Conservation (phyloP, 2,888 invertebrate genomes). For the Ormyrus rosae region DNA sequence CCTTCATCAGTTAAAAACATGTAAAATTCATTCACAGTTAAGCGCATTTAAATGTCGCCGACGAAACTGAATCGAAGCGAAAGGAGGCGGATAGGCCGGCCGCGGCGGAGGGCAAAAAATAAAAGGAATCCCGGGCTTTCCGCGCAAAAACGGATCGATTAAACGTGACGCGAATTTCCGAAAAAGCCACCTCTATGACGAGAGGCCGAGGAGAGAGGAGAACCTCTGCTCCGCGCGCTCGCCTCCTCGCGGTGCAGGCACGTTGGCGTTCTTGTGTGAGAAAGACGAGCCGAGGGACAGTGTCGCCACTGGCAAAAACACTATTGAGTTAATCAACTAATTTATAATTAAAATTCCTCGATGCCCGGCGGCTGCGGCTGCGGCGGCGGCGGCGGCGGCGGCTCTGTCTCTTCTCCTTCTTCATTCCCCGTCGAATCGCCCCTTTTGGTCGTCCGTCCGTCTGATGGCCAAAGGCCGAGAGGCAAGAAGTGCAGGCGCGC, state of each 20-base stretch:
- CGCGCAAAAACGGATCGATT: slow-evolving; percentile 55
- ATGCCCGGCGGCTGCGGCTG: slow-evolving; percentile 56
- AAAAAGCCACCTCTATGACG: slow-evolving; percentile 27
- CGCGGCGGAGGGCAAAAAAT: neutral
- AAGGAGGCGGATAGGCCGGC: neutral
- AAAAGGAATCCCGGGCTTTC: neutral
- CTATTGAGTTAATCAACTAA: slow-evolving; percentile 76
- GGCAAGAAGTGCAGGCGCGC: slow-evolving; percentile 59
- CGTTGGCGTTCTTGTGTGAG: slow-evolving; percentile 58
- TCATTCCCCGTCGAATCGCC: slow-evolving; percentile 17
- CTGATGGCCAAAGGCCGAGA: slow-evolving; percentile 24
- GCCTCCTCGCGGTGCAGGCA: neutral
- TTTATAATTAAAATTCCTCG: slow-evolving; percentile 76
- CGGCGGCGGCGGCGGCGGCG: slow-evolving; percentile 57
- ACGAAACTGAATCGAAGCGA: slow-evolving; percentile 11
- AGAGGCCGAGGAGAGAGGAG: slow-evolving; percentile 4
- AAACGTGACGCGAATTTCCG: slow-evolving; percentile 51
- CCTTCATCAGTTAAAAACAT: slow-evolving; percentile 50
- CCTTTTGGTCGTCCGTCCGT: slow-evolving; percentile 41
- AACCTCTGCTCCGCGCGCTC: slow-evolving; percentile 39
- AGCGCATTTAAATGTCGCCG: slow-evolving; percentile 53
- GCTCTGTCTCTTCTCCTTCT: slow-evolving; percentile 53
- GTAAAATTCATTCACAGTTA: slow-evolving; percentile 55
- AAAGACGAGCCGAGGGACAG: slow-evolving; percentile 57
- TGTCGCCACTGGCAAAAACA: slow-evolving; percentile 72